Conservation (phyloP, 2,797 vertebrate genomes). For the Danionella dracula region DNA sequence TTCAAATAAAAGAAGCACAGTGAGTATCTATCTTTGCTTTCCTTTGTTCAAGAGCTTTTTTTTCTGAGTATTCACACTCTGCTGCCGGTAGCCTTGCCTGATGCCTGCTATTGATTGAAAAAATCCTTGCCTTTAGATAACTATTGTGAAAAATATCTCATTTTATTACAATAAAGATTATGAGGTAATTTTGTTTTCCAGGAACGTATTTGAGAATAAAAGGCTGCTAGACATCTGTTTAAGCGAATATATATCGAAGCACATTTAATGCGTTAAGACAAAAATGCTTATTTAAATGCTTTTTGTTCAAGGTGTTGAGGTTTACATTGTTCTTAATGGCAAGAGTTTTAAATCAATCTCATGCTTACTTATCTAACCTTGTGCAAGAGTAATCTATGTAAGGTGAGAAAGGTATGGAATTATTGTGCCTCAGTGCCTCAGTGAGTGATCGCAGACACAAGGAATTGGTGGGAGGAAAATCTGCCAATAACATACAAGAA, state of each 20-base stretch:
- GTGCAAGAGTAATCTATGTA: too few relatives aligned
- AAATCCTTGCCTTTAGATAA: neutral
- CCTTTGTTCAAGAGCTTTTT: slow-evolving; percentile 6
- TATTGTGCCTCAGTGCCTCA: slow-evolving; percentile 42
- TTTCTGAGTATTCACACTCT: neutral
- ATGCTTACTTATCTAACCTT: slow-evolving; percentile 60
- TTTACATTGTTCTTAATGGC: slow-evolving; percentile 60
- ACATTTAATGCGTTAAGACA: too few relatives aligned
- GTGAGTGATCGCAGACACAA: slow-evolving; percentile 4
- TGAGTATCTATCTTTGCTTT: slow-evolving; percentile 14
- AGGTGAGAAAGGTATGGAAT: slow-evolving; percentile 63
- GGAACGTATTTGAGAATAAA: too few relatives aligned
- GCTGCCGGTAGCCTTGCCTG: neutral
- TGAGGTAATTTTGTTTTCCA: neutral
- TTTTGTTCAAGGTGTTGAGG: too few relatives aligned
- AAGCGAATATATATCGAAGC: too few relatives aligned
- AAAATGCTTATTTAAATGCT: too few relatives aligned
- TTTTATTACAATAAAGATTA: neutral
- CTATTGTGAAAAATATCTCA: neutral
- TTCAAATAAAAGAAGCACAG: slow-evolving; percentile 25
- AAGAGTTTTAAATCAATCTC: slow-evolving; percentile 56
- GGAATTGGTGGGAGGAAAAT: neutral
- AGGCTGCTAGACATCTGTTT: too few relatives aligned
- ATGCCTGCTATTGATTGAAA: neutral
- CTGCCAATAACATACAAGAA: too few relatives aligned